Base-by-base conservation (phyloP, 2,888 invertebrate genomes). In the Caenorhabditis sinica region DNA sequence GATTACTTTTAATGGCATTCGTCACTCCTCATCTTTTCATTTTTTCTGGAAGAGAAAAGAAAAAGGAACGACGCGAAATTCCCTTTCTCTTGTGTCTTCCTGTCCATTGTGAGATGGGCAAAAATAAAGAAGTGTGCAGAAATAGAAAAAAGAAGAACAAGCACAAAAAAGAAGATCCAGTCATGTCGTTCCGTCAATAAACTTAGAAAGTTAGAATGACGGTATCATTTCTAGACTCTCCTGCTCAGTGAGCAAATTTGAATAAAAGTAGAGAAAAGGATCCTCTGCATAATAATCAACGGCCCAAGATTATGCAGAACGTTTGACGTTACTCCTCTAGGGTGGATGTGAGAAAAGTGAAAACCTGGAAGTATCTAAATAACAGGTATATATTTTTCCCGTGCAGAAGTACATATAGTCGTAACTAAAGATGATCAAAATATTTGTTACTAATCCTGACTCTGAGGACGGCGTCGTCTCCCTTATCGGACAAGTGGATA, bases 1-100 rank as follows among this genome's bases (percentile, higher is more conserved):
- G 80, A 80, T 80, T 80, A 80, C 66, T 66, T 65, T 40, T 80
- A 80, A 80, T 80, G 72, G 36, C 80, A 80, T 80, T 79, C 79
- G 79, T 79, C 79, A 79, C 30, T 63, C 63, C 8, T 45, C 77
- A 49, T 68, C 30, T 15, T 58, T 28, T 13, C 56, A 45, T 72
- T 65, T 79, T 56, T 58, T 17, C 40, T 53, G 20, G 20, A 20
- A 0, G 8, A 8, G 45, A 40, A 36, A n/a, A 60, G 23, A 71
- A 68, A 51, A 40, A 60, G 51, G 51, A 76, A 69, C 68, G 76
- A 60, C 25, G 49, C 28, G 17, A 30, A 25, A 23, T 63, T 73
- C 28, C 28, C 30, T 36, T 74, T 60, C 56, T n/a, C n/a, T n/a
- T n/a, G n/a, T n/a, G n/a, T n/a, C n/a, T 58, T 56, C 66, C 20